Percentiles rank a stretch among this genome's conserved stretches.
These are phyloP conservation scores for Cloeon dipterum DNA, from an alignment of 2,888 invertebrate species.

Conservation along the genomic window DNA sequence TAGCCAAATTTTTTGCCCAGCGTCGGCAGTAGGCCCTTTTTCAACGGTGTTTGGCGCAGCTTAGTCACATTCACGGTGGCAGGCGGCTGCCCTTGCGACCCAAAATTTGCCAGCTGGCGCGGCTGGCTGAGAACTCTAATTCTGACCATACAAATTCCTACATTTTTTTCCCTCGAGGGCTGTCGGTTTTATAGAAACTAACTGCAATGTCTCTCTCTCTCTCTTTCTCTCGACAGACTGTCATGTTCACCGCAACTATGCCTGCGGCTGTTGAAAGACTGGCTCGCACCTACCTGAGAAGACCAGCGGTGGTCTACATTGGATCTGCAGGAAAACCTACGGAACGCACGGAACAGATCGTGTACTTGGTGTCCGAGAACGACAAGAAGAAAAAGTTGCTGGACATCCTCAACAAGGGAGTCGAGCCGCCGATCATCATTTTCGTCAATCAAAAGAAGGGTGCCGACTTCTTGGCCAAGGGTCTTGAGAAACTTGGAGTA, in stretches of 20 bases:
- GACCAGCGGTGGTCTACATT: slow-evolving; percentile 94
- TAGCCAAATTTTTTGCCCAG: too few species aligned
- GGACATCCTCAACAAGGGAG: slow-evolving; percentile 69
- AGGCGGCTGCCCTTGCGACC: too few species aligned
- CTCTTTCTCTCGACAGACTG: slow-evolving; percentile 39
- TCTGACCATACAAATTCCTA: neutral
- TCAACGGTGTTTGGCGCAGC: too few species aligned
- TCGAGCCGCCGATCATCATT: slow-evolving; percentile 95
- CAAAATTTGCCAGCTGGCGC: too few species aligned
- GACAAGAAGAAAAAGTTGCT: slow-evolving; percentile 93
- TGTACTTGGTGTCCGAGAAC: slow-evolving; percentile 82
- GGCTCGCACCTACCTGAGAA: slow-evolving; percentile 77
- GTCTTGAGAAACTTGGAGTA: slow-evolving; percentile 81
- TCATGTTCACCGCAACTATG: slow-evolving; percentile 99
- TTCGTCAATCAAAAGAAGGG: slow-evolving; percentile 99
- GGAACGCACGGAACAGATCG: slow-evolving; percentile 93
- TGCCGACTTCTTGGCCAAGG: slow-evolving; percentile 91
- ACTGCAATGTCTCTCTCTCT: neutral
- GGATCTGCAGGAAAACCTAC: slow-evolving; percentile 93
- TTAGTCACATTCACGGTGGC: too few species aligned
- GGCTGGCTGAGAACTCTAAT: too few species aligned
- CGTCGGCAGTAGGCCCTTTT: too few species aligned
- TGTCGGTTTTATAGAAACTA: neutral
- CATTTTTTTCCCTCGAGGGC: neutral
- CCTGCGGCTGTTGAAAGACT: slow-evolving; percentile 92